Evolutionary conservation across 2,888 invertebrate species (phyloP).

Genomic region (Seladonia tumulorum): DNA sequence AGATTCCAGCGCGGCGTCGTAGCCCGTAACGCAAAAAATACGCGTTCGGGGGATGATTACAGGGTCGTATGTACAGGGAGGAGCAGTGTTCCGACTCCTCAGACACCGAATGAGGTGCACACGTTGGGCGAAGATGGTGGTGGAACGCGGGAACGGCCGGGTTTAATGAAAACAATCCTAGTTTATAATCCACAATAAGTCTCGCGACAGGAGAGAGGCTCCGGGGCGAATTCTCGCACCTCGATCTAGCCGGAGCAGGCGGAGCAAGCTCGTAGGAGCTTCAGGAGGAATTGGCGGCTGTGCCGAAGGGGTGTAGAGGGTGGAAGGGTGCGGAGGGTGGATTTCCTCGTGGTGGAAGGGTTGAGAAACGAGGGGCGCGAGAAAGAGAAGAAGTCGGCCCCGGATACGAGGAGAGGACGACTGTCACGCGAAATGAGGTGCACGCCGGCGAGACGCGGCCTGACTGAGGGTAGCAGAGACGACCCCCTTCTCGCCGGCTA

Average conservation of each 20-base stretch:
- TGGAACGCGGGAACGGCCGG: conserved; percentile 43
- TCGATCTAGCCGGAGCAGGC: conserved; percentile 44
- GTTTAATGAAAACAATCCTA: conserved; percentile 81
- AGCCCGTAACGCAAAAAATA: neutral
- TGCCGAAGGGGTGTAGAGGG: conserved; percentile 11
- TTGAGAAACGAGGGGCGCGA: conserved; percentile 51
- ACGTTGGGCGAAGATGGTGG: conserved; percentile 16
- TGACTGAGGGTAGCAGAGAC: conserved; percentile 23
- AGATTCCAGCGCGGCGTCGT: neutral
- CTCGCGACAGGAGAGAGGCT: conserved; percentile 50
- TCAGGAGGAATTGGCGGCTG: conserved; percentile 62
- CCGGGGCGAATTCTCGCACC: conserved; percentile 67
- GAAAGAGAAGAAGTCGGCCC: conserved; percentile 41
- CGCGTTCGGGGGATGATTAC: neutral
- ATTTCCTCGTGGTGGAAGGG: conserved; percentile 63
- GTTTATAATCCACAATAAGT: conserved; percentile 80
- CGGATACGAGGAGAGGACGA: conserved; percentile 70
- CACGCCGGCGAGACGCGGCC: conserved; percentile 58
- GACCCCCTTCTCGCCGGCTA: conserved; percentile 71
- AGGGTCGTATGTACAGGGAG: conserved; percentile 16
- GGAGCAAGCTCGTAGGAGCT: conserved; percentile 5
- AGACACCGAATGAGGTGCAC: conserved; percentile 62
- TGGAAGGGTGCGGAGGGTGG: conserved; percentile 6
- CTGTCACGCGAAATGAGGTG: conserved; percentile 80
- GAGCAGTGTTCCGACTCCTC: conserved; percentile 19